Evolutionary conservation across 2,888 invertebrate species (phyloP).

Genomic region (Drosophila borborema): DNA sequence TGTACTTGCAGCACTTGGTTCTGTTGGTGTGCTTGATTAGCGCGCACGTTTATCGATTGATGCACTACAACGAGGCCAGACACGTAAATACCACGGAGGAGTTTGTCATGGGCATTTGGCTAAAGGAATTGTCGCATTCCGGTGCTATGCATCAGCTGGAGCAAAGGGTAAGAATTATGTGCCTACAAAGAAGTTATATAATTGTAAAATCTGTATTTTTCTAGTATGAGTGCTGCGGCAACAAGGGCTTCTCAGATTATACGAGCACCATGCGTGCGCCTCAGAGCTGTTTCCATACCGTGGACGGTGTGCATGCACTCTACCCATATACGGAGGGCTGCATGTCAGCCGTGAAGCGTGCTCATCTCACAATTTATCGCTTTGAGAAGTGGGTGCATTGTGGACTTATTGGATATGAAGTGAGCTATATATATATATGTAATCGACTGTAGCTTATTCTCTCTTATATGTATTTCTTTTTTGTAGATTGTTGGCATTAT

Average conservation of each 20-base stretch:
- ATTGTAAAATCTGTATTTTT: neutral
- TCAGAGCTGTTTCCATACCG: constrained; percentile 65
- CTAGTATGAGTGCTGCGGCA: constrained; percentile 80
- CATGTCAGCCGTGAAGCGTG: constrained; percentile 61
- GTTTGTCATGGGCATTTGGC: constrained; percentile 74
- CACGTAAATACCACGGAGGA: constrained; percentile 59
- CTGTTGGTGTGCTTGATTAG: constrained; percentile 65
- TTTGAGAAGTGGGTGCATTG: constrained; percentile 73
- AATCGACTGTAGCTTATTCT: neutral
- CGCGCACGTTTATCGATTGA: constrained; percentile 72
- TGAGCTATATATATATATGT: constrained; percentile 25
- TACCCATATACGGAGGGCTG: constrained; percentile 75
- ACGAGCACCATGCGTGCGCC: constrained; percentile 62
- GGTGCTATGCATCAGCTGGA: constrained; percentile 74
- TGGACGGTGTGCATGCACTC: constrained; percentile 54
- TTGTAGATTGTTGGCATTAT: constrained; percentile 72
- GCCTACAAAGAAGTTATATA: neutral
- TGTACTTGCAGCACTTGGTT: constrained; percentile 60
- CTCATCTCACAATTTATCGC: constrained; percentile 65
- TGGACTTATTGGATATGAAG: constrained; percentile 75
- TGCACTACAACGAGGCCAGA: constrained; percentile 71
- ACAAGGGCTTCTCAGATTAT: constrained; percentile 70
- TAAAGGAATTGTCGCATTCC: constrained; percentile 66
- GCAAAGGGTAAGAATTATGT: constrained; percentile 55
- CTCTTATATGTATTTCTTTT: neutral